Conservation (phyloP, 1,140 invertebrate genomes). For the Hydropsyche tenuis region DNA sequence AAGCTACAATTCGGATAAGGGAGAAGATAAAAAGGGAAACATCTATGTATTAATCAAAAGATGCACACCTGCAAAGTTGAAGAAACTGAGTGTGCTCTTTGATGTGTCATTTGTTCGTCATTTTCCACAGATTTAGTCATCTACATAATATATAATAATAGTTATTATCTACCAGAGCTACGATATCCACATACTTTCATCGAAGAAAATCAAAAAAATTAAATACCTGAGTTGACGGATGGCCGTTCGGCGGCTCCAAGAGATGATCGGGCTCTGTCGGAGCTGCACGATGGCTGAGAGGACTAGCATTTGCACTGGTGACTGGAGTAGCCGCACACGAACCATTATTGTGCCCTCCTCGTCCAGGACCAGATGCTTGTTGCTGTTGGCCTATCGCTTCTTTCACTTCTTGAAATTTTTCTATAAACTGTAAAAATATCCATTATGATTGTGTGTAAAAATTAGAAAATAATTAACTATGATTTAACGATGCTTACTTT, state of each 20-base stretch:
- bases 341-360: conserved; percentile 74
- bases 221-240: conserved; percentile 25
- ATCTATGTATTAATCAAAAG: not conserved
- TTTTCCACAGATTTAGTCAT: conserved; percentile 54
- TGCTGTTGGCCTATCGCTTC: conserved; percentile 72
- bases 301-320: conserved; percentile 85
- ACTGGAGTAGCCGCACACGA: conserved; percentile 80
- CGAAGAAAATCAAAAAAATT: too few species aligned
- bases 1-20: not conserved
- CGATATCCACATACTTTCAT: not conserved
- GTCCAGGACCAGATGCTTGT: conserved; percentile 66
- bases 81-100: conserved; percentile 59
- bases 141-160: conserved; percentile 32
- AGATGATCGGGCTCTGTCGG: conserved; percentile 58
- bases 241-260: conserved; percentile 61
- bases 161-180: conserved; percentile 4
- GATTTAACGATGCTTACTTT: conserved; percentile 74
- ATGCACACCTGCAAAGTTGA: conserved; percentile 56
- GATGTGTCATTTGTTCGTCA: conserved; percentile 59
- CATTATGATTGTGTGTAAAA: too few species aligned
- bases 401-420: conserved; percentile 98
- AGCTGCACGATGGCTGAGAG: conserved; percentile 73
- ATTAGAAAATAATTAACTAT: too few species aligned
- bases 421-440: conserved; percentile 82
- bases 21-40: not conserved